Percentiles rank a stretch among this genome's conserved stretches.
These are phyloP conservation scores for Xestia sexstrigata DNA, from an alignment of 2,888 invertebrate species.

Conservation along the genomic window DNA sequence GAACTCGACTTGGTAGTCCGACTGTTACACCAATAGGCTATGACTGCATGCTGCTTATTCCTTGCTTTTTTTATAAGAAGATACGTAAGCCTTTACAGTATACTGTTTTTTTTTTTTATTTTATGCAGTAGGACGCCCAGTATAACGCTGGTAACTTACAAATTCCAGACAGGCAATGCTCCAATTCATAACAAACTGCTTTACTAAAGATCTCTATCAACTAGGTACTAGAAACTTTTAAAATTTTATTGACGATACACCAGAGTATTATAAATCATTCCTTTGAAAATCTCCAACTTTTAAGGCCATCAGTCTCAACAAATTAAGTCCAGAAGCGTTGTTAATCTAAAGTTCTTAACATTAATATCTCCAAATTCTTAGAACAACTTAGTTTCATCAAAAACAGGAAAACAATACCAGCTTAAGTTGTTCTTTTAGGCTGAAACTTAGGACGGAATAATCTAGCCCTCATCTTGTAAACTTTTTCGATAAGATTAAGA, in stretches of 20 bases:
- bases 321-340: constrained; percentile 28
- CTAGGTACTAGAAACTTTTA: neutral
- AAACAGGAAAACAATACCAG: constrained; percentile 25
- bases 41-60: too few species aligned
- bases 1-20: too few species aligned
- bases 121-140: too few species aligned
- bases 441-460: constrained; percentile 16
- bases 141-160: too few species aligned
- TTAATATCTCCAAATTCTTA: constrained; percentile 29
- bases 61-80: too few species aligned
- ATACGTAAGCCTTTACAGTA: too few species aligned
- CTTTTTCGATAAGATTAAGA: constrained; percentile 24
- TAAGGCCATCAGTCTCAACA: constrained; percentile 9
- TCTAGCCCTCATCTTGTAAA: neutral
- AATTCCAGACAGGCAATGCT: too few species aligned
- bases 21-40: too few species aligned
- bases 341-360: constrained; percentile 22
- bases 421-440: neutral
- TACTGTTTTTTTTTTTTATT: too few species aligned
- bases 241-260: neutral
- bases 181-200: neutral
- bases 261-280: constrained; percentile 21
- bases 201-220: neutral
- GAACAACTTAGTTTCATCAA: constrained; percentile 10
- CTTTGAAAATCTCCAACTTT: constrained; percentile 4